Base-by-base conservation (phyloP, 2,797 vertebrate genomes). In the Sciurus vulgaris region DNA sequence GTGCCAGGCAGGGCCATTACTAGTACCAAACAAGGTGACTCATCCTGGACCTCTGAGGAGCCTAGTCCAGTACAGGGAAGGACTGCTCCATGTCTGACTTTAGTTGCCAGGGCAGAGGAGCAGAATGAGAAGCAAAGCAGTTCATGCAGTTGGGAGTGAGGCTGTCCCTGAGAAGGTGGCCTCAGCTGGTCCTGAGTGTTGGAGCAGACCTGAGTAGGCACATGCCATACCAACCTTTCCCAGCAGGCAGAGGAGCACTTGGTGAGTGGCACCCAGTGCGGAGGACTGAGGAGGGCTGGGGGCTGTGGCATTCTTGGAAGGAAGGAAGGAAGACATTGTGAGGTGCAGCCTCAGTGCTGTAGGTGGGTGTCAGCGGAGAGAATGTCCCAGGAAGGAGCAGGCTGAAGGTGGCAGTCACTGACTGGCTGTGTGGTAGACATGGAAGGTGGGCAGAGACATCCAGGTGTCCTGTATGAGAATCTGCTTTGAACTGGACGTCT, bases 41-140 rank as follows among this genome's bases (percentile, higher is more conserved):
- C 1, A 10, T 47, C 30, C 9, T 35, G 3, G 65, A 35, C 17
- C 14, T 14, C 1, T 7, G 8, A 28, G 76, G n/a, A 49, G 30
- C 61, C 28, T 15, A 1, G 70, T 5, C 65, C 20, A 13, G 35
- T 12, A 14, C 30, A 2, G 33, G 26, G 18, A 59, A 49, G 79
- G 51, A 18, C 8, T 7, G 0, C 20, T 1, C 0, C 3, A 7
- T 8, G 3, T 54, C 38, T 9, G 13, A 30, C n/a, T 47, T 44
- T 11, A 28, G 81, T 10, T 74, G 35, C 69, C 9, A 2, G 51
- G 26, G 38, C 59, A 2, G 26, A 59, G 76, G 13, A 35, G 3
- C 4, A 15, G 38, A 44, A 5, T 51, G 2, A 6, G 35, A 12
- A 3, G 0, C 12, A 38, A 30, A 33, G n/a, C 1, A 1, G 38